Conservation (phyloP, 2,888 invertebrate genomes). For the Sericinus montela region DNA sequence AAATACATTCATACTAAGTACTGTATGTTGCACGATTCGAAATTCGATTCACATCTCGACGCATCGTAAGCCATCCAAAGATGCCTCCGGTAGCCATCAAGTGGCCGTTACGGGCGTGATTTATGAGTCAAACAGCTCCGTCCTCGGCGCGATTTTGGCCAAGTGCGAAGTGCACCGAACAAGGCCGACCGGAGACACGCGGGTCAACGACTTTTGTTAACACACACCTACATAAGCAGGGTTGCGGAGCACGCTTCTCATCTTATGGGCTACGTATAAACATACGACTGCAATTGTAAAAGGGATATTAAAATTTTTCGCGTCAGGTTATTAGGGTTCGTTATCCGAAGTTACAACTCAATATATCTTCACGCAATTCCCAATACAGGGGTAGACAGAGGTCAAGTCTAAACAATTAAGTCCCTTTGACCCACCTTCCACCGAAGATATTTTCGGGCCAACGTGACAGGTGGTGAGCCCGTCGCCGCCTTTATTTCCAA, state of each 20-base stretch:
- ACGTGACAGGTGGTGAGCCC: too few relatives aligned
- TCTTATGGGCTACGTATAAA: neutral
- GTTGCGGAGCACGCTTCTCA: conserved; percentile 20
- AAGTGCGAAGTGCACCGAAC: conserved; percentile 32
- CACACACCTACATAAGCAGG: conserved; percentile 40
- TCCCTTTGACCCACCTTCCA: too few relatives aligned
- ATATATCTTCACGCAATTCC: too few relatives aligned
- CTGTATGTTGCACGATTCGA: neutral
- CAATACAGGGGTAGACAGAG: too few relatives aligned
- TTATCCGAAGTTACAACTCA: too few relatives aligned
- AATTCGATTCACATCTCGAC: neutral
- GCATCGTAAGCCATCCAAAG: neutral
- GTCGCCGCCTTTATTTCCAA: too few relatives aligned
- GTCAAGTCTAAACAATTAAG: too few relatives aligned
- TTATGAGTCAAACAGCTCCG: conserved; percentile 21
- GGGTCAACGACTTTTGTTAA: conserved; percentile 58
- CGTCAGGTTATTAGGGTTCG: conserved; percentile 13
- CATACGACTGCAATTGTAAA: neutral
- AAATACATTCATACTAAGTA: too few relatives aligned
- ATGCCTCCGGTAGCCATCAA: conserved; percentile 1
- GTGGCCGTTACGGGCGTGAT: conserved; percentile 19
- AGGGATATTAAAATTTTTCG: too few relatives aligned
- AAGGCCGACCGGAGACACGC: conserved; percentile 35
- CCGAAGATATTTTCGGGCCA: too few relatives aligned
- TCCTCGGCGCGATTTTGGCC: conserved; percentile 33